Base-by-base conservation (phyloP, 2,888 invertebrate species). In the Lasioglossum calceatum region DNA sequence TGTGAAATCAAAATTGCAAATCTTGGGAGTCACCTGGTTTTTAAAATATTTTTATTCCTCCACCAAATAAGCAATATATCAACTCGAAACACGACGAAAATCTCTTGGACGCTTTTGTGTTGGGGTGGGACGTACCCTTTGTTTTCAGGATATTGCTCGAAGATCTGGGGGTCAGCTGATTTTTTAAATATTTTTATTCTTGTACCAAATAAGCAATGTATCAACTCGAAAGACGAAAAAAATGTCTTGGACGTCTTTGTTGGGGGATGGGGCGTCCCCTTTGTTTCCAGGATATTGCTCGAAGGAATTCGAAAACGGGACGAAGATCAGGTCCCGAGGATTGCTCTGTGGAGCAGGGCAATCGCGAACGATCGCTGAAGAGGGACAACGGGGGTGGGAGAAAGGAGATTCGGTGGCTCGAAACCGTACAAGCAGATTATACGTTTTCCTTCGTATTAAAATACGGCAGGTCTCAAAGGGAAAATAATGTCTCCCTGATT, bases 401-500 rank as follows among this genome's bases (percentile, higher is more conserved):
- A 76, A 86, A 84, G 70, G 75, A 79, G 87, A 77, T 80, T 81
- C 84, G 87, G 77, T 86, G 81, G 84, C 77, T 87, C 87, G 91
- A 88, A 85, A 90, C 89, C 89, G 90, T 90, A 93, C 90, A 93
- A 92, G 93, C 93, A 90, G 93, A 93, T 92, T 92, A 93, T 92
- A 92, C 91, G 93, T 93, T 93, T 94, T 92, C 92, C 91, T 93
- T 91, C 90, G 93, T 93, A 94, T 95, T 95, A 94, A 95, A 95
- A 95, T 93, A 92, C 92, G 93, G 89, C 85, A 89, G 91, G 91
- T 90, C 93, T 94, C 94, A 95, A 95, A 95, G 95, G 93, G 94
- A 95, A 91, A 95, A 95, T 95, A 95, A 95, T 95, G 95, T 95
- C 95, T 93, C 94, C 92, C 95, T 95, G 95, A 95, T 95, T 95